These are phyloP conservation scores for Mus spicilegus DNA, from an alignment of 2,113 vertebrate genomes.

Conservation along the genomic window DNA sequence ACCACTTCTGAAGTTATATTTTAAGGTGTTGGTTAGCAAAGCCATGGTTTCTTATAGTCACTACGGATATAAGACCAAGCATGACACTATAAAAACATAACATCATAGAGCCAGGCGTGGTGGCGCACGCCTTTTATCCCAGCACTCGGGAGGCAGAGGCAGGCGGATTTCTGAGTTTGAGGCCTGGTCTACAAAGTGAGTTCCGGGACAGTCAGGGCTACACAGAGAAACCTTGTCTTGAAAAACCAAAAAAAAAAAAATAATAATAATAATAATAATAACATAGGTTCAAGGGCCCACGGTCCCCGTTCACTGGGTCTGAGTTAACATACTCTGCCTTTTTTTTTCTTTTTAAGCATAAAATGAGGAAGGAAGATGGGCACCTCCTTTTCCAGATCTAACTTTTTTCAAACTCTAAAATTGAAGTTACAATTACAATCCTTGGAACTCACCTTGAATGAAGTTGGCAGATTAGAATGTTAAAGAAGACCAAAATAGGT, in stretches of 20 bases:
- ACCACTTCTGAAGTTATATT: background rate
- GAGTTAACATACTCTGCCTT: background rate
- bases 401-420: background rate
- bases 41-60: background rate
- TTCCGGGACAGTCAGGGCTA: no score
- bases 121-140: no score
- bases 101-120: no score
- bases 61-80: background rate
- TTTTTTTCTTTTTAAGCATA: conserved; percentile 44
- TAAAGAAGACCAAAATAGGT: background rate
- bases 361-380: conserved; percentile 7
- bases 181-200: no score
- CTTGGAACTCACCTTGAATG: background rate
- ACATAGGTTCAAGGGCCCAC: background rate
- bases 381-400: background rate
- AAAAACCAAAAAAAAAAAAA: no score
- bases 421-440: background rate
- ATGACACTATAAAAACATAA: background rate
- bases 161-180: no score
- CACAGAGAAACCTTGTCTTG: no score
- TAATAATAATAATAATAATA: no score
- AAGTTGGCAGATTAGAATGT: background rate
- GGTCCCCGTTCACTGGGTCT: background rate
- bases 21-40: background rate
- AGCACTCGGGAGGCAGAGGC: no score